Conservation (phyloP, 2,113 vertebrate genomes). For the Nycticorax nycticorax region DNA sequence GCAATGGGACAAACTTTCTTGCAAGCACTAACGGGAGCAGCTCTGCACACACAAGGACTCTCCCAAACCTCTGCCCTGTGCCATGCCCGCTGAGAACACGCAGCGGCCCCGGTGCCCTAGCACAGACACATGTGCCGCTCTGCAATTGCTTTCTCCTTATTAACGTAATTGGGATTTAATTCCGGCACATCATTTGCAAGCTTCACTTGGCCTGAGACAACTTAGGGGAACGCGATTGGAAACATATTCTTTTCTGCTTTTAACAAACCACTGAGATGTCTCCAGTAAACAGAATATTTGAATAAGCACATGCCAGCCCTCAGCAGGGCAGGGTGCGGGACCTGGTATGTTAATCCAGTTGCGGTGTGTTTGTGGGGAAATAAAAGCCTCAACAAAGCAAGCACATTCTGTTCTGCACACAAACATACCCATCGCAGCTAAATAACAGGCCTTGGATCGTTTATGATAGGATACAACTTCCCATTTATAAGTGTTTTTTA, state of each 20-base stretch:
- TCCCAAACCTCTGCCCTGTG: neutral
- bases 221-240: neutral
- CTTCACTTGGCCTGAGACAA: neutral
- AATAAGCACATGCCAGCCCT: neutral
- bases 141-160: neutral
- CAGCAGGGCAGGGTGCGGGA: neutral
- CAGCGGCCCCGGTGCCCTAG: accelerated
- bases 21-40: neutral
- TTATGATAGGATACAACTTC: neutral
- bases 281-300: neutral
- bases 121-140: neutral
- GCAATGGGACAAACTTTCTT: neutral
- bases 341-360: neutral
- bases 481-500: neutral
- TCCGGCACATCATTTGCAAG: neutral
- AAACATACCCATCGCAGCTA: neutral
- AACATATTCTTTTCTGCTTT: neutral
- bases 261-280: neutral
- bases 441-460: neutral
- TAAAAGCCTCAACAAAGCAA: constrained; percentile 29
- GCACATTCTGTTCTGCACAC: neutral
- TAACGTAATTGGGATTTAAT: neutral
- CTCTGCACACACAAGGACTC: neutral
- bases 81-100: accelerated
- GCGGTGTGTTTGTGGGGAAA: neutral